These are phyloP conservation scores for Rousettus leschenaultii DNA, from an alignment of 2,113 vertebrate species.

Conservation along the genomic window DNA sequence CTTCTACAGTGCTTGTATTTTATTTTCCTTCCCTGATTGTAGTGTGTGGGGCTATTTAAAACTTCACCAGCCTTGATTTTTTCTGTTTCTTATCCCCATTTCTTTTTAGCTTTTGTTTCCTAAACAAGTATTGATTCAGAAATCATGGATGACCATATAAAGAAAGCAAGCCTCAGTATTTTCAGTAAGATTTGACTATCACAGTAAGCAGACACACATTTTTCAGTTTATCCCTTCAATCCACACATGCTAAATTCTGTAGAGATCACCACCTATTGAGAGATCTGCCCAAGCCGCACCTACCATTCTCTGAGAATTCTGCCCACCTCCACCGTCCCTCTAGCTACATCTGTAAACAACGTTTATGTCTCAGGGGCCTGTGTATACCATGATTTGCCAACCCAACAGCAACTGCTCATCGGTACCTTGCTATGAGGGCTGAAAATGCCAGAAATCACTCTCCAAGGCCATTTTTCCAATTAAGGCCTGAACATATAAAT, in stretches of 20 bases:
- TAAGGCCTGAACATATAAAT: accelerated
- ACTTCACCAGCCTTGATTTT: background rate
- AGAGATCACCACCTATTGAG: background rate
- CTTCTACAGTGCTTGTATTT: background rate
- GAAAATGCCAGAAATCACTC: background rate
- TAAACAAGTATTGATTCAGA: background rate
- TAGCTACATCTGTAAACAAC: accelerated
- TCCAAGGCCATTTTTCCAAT: background rate
- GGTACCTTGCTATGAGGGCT: background rate
- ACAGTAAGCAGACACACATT: background rate
- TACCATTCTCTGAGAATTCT: background rate
- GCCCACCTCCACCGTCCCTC: too few relatives aligned
- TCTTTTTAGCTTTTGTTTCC: background rate
- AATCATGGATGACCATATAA: background rate
- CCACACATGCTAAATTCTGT: background rate
- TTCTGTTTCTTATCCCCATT: background rate
- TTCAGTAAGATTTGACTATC: too few relatives aligned
- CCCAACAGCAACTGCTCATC: background rate
- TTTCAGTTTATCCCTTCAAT: background rate
- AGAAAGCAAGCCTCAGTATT: background rate
- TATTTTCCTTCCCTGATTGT: background rate
- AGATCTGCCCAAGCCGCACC: background rate
- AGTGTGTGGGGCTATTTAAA: background rate
- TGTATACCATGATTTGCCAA: background rate
- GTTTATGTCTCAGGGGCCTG: accelerated